Base-by-base conservation (phyloP, 2,113 vertebrate genomes). In the Larimichthys polyactis region DNA sequence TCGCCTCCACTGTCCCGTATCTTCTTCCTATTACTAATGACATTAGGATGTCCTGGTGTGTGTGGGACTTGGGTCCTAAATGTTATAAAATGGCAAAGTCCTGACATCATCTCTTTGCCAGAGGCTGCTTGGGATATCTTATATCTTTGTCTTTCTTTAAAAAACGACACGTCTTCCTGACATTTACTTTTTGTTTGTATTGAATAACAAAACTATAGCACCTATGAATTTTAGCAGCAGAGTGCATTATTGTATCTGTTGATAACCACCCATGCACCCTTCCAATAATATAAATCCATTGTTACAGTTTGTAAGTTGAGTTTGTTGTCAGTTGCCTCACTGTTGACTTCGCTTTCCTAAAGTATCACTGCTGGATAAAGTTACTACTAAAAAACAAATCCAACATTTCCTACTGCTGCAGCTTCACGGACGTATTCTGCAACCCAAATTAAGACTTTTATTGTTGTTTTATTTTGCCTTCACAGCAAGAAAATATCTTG, bases 1-100 rank as follows among this genome's bases (percentile, higher is more conserved):
- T 80, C 43, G 27, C 71, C 79, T 58, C 59, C 67, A 16, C 55
- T 70, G 46, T 82, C 87, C 82, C 87, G 79, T 85, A 88, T 83
- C 74, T 78, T 85, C 20, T 77, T 8, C 22, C 29, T 15, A 4
- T 84, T 51, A 49, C 79, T 88, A 87, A 89, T 85, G 85, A 58
- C 73, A 72, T 81, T 71, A 81, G 58, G 75, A 75, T 36, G 20
- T 86, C 52, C 52, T 60, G 16, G 51, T 64, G 64, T 27, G 73
- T 43, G 60, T 82, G 62, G 32, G 62, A 68, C 29, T 22, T n/a
- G 62, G 36, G 36, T 46, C 44, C 44, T 46, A 46, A 81, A 72
- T 68, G 46, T 67, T 27, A 36, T 32, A 48, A 71, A 59, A 69
- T 71, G 14, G 49, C 19, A 8, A 43, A 4, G 4, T 15, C 54